Conservation (phyloP, 2,113 vertebrate species). For the Lophotis ruficrista region DNA sequence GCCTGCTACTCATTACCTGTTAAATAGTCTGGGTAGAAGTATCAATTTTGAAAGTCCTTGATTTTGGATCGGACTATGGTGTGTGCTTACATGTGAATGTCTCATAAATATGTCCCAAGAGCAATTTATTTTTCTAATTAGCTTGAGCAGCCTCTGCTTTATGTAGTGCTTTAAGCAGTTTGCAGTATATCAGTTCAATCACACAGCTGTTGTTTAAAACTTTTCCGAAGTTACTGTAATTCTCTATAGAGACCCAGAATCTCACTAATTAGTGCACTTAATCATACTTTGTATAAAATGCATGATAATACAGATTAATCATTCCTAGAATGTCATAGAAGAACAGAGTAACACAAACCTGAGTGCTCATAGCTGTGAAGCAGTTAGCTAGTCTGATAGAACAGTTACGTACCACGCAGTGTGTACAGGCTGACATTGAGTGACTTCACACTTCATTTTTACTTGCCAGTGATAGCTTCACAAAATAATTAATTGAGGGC, state of each 20-base stretch:
- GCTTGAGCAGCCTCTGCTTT: constrained; percentile 46
- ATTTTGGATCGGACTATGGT: constrained; percentile 21
- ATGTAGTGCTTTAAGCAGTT: constrained; percentile 46
- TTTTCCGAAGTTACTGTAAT: constrained; percentile 60
- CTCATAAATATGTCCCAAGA: constrained; percentile 65
- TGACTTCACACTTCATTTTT: not conserved
- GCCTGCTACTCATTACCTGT: constrained; percentile 21
- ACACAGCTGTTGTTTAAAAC: constrained; percentile 63
- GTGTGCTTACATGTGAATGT: constrained; percentile 45
- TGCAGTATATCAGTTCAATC: constrained; percentile 64
- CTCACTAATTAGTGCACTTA: constrained; percentile 57
- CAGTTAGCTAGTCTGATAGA: not conserved
- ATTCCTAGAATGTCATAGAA: not conserved
- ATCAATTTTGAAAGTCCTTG: constrained; percentile 44
- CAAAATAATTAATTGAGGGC: not conserved
- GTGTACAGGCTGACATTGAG: not conserved
- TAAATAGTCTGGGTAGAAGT: constrained; percentile 28
- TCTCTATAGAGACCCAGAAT: constrained; percentile 40
- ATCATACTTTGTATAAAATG: constrained; percentile 38
- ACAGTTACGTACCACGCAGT: not conserved
- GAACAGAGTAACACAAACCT: not conserved
- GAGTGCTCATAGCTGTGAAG: not conserved
- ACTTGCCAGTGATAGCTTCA: not conserved
- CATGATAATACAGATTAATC: not conserved
- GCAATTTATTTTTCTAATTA: constrained; percentile 65